Evolutionary conservation across 2,888 invertebrate species (phyloP).

Genomic region (Monopis laevigella): DNA sequence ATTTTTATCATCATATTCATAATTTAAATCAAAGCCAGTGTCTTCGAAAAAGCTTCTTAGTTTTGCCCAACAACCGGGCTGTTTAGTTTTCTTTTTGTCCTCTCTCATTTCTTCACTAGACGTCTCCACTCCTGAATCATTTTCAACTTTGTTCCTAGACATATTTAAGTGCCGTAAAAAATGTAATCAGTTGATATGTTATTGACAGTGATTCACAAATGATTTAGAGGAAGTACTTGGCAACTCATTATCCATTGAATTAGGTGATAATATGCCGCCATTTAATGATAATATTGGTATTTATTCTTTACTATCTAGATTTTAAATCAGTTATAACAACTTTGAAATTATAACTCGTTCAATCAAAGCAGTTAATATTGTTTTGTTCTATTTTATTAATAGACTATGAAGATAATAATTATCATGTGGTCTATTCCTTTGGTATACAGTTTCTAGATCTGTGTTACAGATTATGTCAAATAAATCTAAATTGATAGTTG

Average conservation of each 20-base stretch:
- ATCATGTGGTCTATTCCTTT: no score
- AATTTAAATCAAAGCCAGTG: conserved; percentile 54
- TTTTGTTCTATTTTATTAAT: neutral
- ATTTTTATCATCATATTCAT: conserved; percentile 32
- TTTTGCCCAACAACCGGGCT: conserved; percentile 45
- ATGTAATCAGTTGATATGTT: no score
- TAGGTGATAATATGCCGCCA: conserved; percentile 3
- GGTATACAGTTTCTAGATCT: no score
- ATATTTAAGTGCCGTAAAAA: neutral
- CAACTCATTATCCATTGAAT: conserved; percentile 6
- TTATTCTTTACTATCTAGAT: conserved; percentile 15
- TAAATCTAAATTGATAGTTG: conserved; percentile 12
- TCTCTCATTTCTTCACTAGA: conserved; percentile 12
- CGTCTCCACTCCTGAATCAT: neutral
- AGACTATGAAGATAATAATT: no score
- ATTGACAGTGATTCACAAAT: neutral
- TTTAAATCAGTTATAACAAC: conserved; percentile 23
- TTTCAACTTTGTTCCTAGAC: neutral
- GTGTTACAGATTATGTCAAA: conserved; percentile 10
- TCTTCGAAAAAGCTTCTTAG: conserved; percentile 52
- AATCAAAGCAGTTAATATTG: no score
- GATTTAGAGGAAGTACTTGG: conserved; percentile 7
- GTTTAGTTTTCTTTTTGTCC: conserved; percentile 19
- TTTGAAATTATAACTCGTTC: conserved; percentile 18
- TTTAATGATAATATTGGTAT: conserved; percentile 6